A percentile compares a stretch with the other conserved stretches of the same genome.
Conservation (phyloP, 92 coral and sea anemone species). For the Epizoanthus illoricatus region DNA sequence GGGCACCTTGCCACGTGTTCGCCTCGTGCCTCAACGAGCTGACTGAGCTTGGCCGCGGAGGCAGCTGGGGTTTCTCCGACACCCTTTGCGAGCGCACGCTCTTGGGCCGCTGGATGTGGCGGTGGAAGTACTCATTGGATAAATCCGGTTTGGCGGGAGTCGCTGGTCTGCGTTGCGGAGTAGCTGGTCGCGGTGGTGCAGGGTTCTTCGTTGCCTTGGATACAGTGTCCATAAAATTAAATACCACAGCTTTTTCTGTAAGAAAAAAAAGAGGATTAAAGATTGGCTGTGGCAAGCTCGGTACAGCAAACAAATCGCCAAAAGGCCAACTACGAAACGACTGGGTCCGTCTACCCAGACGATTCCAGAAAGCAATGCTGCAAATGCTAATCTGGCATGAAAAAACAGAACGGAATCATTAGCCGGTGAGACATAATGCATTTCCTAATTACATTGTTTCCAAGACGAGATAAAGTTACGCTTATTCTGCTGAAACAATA, state of each 20-base stretch:
- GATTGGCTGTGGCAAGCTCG: not conserved
- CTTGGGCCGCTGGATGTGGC: conserved; percentile 67
- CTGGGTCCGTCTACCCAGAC: too few relatives aligned
- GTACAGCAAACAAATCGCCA: too few relatives aligned
- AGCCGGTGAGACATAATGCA: too few relatives aligned
- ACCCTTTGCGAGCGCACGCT: conserved; percentile 85
- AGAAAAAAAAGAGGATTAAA: not conserved
- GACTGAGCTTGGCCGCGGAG: conserved; percentile 85
- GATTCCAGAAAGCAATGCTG: too few relatives aligned
- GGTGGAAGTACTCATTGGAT: conserved; percentile 60
- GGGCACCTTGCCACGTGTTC: conserved; percentile 21
- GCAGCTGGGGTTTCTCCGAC: conserved; percentile 60
- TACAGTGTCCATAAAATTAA: conserved; percentile 78
- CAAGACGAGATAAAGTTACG: too few relatives aligned
- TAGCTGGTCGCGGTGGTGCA: conserved; percentile 24
- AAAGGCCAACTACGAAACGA: too few relatives aligned
- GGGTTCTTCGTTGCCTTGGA: conserved; percentile 61
- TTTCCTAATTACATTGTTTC: too few relatives aligned
- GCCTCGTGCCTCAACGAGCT: conserved; percentile 49
- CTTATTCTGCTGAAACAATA: too few relatives aligned
- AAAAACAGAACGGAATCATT: too few relatives aligned
- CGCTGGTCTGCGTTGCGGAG: conserved; percentile 44
- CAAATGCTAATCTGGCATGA: too few relatives aligned
- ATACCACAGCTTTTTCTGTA: conserved; percentile 83
- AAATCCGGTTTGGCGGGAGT: conserved; percentile 57